Percentiles rank a stretch among this genome's conserved stretches.
phyloP scores from a whole-genome alignment of 2,113 vertebrate species.

The Rhadina sibilatrix region DNA sequence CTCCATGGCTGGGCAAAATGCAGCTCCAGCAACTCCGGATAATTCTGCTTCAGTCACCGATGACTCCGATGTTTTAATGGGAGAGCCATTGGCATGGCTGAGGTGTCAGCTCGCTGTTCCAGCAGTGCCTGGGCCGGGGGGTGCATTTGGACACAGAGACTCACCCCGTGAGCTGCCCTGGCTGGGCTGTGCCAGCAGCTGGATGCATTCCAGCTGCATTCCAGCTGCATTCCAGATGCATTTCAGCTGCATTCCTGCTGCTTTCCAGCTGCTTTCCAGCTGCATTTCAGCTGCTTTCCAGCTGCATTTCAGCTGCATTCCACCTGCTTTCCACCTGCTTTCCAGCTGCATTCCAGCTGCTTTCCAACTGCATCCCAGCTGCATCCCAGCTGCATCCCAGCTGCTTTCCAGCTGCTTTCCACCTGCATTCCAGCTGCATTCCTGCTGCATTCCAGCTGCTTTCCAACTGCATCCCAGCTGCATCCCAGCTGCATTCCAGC shows the following conservation, averaged over 20 bases:
- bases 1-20: background rate
- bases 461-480: background rate
- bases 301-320: background rate
- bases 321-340: background rate
- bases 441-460: background rate
- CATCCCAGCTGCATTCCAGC: too few species aligned
- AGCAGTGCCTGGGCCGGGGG: background rate
- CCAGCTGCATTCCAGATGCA: background rate
- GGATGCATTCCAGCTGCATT: background rate
- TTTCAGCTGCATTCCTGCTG: background rate
- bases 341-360: background rate
- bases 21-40: fast-evolving
- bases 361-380: background rate
- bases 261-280: background rate
- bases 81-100: background rate
- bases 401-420: background rate
- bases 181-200: fast-evolving
- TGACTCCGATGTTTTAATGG: background rate
- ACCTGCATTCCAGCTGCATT: background rate
- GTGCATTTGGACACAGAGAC: fast-evolving
- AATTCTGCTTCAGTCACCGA: background rate
- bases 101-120: background rate
- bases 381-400: background rate
- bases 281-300: background rate
- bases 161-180: background rate